Evolutionary conservation across 2,113 vertebrate species (phyloP).

Genomic region (Dipodomys stephensi): DNA sequence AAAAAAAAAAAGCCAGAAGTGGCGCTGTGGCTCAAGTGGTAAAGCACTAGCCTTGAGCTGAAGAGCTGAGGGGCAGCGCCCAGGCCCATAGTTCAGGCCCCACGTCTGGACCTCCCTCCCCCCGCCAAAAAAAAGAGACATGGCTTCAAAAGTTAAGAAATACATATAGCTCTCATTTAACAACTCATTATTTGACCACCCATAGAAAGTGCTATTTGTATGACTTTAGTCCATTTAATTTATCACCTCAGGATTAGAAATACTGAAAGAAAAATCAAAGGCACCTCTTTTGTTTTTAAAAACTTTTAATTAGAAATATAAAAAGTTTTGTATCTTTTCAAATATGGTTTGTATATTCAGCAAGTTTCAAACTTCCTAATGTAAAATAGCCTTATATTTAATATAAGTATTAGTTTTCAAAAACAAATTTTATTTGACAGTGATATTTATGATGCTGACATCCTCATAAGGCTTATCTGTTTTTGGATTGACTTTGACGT

Average conservation of each 20-base stretch:
- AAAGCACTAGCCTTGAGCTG: no score
- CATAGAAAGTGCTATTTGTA: slow-evolving; percentile 34
- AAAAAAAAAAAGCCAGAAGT: no score
- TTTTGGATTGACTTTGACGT: slow-evolving; percentile 97
- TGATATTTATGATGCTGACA: slow-evolving; percentile 99
- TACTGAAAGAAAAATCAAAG: slow-evolving; percentile 57
- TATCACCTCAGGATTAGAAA: slow-evolving; percentile 40
- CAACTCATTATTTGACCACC: not conserved
- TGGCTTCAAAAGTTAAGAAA: not conserved
- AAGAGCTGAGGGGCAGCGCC: no score
- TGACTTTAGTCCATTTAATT: slow-evolving; percentile 11
- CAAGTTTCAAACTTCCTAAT: slow-evolving; percentile 47
- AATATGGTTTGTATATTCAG: slow-evolving; percentile 69
- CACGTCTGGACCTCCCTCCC: no score
- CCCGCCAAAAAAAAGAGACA: no score
- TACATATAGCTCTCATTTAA: not conserved
- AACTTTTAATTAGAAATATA: slow-evolving; percentile 79
- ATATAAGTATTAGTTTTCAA: slow-evolving; percentile 21
- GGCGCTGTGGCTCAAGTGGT: no score
- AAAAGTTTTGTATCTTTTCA: slow-evolving; percentile 75
- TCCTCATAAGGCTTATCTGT: slow-evolving; percentile 99
- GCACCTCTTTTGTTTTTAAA: slow-evolving; percentile 26
- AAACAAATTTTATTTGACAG: slow-evolving; percentile 91
- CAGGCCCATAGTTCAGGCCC: no score
- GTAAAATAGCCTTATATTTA: slow-evolving; percentile 53